A percentile compares a stretch with the other conserved stretches of the same genome.
phyloP scores from a whole-genome alignment of 2,888 invertebrate species.

The Ditula angustiorana region DNA sequence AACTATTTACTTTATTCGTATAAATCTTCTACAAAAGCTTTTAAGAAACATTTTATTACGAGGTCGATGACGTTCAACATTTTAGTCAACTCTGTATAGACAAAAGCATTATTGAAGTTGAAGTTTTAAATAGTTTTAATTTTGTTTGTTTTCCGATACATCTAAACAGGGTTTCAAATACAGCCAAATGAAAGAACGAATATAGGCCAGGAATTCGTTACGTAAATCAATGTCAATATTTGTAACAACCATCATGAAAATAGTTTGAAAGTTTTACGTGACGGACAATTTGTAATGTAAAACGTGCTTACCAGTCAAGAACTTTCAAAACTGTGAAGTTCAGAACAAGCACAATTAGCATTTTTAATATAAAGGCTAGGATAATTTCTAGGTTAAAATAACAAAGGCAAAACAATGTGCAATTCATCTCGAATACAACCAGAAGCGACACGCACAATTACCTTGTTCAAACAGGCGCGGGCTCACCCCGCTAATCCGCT shows the following conservation, averaged over 20 bases:
- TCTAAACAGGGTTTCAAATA: too few relatives aligned
- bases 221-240: too few relatives aligned
- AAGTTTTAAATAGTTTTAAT: background rate
- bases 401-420: slow-evolving; percentile 10
- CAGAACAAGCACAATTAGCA: background rate
- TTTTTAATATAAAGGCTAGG: slow-evolving; percentile 1
- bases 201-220: too few relatives aligned
- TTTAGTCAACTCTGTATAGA: background rate
- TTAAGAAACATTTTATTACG: background rate
- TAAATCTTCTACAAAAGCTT: background rate
- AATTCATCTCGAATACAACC: slow-evolving; percentile 9
- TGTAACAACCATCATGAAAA: too few relatives aligned
- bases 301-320: background rate
- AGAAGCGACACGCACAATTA: slow-evolving; percentile 12
- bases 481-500: slow-evolving; percentile 10
- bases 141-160: too few relatives aligned
- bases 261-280: too few relatives aligned
- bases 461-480: background rate
- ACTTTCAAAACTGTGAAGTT: background rate
- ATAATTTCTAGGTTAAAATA: slow-evolving; percentile 6
- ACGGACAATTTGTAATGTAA: too few relatives aligned
- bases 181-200: too few relatives aligned
- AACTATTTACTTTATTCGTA: background rate
- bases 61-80: background rate
- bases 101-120: too few relatives aligned